phyloP scores from a whole-genome alignment of 2,888 invertebrate species.

The Physocephala rufipes region DNA sequence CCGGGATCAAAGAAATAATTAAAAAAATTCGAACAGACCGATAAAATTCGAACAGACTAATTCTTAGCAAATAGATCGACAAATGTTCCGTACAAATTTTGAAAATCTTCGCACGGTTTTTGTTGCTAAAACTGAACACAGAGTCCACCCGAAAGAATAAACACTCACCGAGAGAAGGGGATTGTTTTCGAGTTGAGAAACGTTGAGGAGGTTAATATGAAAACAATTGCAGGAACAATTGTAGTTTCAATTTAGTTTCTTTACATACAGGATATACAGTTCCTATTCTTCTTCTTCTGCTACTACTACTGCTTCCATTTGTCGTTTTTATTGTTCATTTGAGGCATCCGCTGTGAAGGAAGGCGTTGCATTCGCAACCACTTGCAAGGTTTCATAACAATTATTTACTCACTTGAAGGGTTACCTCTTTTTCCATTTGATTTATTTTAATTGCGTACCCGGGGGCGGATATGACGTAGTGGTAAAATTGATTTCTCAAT shows the following conservation, averaged over 20 bases:
- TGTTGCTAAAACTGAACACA: constrained; percentile 21
- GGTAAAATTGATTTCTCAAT: constrained; percentile 19
- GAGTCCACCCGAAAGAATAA: neutral
- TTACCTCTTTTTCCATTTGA: constrained; percentile 1
- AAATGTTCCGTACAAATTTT: constrained; percentile 37
- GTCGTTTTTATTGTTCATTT: constrained; percentile 2
- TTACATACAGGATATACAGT: too few relatives aligned
- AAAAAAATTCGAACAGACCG: constrained; percentile 32
- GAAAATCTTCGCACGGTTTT: constrained; percentile 24
- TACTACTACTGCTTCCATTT: neutral
- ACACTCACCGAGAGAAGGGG: neutral
- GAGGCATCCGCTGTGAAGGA: neutral
- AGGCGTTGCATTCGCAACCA: constrained; percentile 11
- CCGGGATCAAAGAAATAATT: too few relatives aligned
- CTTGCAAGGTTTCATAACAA: neutral
- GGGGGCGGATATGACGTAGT: neutral
- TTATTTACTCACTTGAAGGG: constrained; percentile 7
- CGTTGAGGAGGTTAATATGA: neutral
- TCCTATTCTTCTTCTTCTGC: too few relatives aligned
- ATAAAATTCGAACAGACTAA: too few relatives aligned
- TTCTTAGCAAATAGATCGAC: constrained; percentile 38
- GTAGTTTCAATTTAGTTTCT: too few relatives aligned
- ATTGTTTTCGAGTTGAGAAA: neutral
- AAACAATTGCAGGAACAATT: neutral
- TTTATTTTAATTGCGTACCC: constrained; percentile 1